Conservation (phyloP, 2,113 vertebrate genomes). For the Pycnonotus jocosus region DNA sequence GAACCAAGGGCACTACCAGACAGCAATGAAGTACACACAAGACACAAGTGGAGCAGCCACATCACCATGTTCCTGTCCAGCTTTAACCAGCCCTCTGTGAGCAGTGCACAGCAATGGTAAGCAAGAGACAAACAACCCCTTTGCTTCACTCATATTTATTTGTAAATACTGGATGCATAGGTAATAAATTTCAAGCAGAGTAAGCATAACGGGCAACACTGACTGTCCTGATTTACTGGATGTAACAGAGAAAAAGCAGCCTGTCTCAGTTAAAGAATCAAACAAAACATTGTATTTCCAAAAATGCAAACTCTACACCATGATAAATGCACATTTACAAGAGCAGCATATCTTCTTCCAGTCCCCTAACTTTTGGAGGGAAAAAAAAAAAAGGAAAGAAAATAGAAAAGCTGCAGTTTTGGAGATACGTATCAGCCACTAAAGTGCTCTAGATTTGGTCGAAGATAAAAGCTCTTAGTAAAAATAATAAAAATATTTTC, state of each 20-base stretch:
- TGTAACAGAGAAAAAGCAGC: background rate
- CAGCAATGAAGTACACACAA: background rate
- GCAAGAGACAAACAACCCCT: background rate
- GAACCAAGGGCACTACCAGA: background rate
- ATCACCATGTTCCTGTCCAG: accelerated
- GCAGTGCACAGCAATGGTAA: background rate
- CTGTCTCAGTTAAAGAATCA: background rate
- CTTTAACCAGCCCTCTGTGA: background rate
- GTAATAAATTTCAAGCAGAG: background rate
- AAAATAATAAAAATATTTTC: background rate
- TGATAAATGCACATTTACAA: background rate
- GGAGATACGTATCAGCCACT: background rate
- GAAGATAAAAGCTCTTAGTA: background rate
- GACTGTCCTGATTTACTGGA: background rate
- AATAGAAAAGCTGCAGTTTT: background rate
- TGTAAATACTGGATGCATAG: background rate
- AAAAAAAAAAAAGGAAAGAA: background rate
- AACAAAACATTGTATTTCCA: background rate
- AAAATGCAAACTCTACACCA: background rate
- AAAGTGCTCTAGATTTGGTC: background rate
- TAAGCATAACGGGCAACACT: background rate
- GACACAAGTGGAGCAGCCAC: background rate
- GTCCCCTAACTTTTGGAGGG: too few relatives aligned
- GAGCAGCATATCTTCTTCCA: background rate
- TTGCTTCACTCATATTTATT: background rate